Percentiles rank a stretch among this genome's conserved stretches.
phyloP scores from a whole-genome alignment of 2,888 invertebrate species.

The Lycia hirtaria region DNA sequence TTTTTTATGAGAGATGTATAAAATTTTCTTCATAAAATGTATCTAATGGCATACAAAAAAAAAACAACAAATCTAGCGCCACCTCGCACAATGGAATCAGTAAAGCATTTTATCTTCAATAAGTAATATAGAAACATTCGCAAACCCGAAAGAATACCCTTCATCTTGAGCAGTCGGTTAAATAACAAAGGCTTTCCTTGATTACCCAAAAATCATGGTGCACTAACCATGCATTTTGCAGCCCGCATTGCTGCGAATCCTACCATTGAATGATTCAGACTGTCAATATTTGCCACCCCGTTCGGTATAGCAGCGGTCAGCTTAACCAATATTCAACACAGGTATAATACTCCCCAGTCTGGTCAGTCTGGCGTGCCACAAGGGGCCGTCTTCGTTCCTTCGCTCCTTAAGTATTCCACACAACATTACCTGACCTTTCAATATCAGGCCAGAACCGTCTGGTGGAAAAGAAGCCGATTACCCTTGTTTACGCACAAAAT shows the following conservation, averaged over 20 bases:
- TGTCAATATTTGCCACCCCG: constrained; percentile 7
- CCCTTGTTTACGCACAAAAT: constrained; percentile 80
- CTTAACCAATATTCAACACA: not conserved
- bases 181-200: too few relatives aligned
- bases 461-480: constrained; percentile 71
- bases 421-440: constrained; percentile 69
- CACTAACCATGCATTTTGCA: not conserved
- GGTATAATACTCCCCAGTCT: constrained; percentile 25
- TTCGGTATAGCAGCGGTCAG: not conserved
- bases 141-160: too few relatives aligned
- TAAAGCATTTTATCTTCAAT: too few relatives aligned
- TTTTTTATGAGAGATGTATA: too few relatives aligned
- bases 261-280: constrained; percentile 29
- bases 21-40: too few relatives aligned
- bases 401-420: constrained; percentile 70
- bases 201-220: not conserved
- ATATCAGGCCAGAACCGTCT: constrained; percentile 65
- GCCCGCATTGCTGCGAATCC: constrained; percentile 20
- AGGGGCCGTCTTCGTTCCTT: constrained; percentile 39
- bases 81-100: too few relatives aligned
- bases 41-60: too few relatives aligned
- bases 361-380: constrained; percentile 31
- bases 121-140: too few relatives aligned
- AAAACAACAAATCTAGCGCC: too few relatives aligned
- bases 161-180: too few relatives aligned